Base-by-base conservation (phyloP, 2,113 vertebrate species). In the Spilogale gracilis region DNA sequence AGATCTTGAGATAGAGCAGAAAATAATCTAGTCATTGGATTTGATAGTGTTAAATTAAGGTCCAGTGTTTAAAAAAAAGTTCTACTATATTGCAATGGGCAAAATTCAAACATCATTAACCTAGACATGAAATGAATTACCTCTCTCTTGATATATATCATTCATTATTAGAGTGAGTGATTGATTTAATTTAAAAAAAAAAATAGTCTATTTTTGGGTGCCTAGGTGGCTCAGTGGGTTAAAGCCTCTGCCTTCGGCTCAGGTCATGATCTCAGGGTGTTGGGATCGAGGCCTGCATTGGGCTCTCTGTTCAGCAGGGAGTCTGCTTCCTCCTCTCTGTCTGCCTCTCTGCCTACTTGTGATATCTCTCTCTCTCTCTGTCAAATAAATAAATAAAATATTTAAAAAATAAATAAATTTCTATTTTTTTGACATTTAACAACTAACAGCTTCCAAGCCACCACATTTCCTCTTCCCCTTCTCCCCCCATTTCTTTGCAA, bases 91-190 rank as follows among this genome's bases (percentile, higher is more conserved):
- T 94, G 48, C 83, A 95, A 58, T 95, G 85, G 4, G 93, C 50
- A 74, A 97, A 97, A 96, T 97, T 98, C 89, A 98, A 58, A 74
- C 71, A 32, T 94, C 88, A 73, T 98, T 98, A 91, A 67, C 48
- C 25, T 67, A 95, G 80, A 90, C 43, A 50, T 95, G 97, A 97
- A 98, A 50, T 96, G 95, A 98, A 89, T 61, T 97, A 89, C 94
- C 98, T 93, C 21, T 92, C 38, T 98, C 83, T 97, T 95, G 61
- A 97, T 97, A 85, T 78, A 3, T 96, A 90, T 96, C 5, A 96
- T 98, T 97, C 78, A 98, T 97, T 98, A 98, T 98, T 98, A 96
- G 98, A 97, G 95, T n/a, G 97, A 98, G 95, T 98, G 65, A 80
- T 97, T 98, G 87, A 76, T 95, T 98, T 97, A 98, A 98, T 98